phyloP scores from a whole-genome alignment of 2,113 vertebrate genomes.

The Pedionomus torquatus region DNA sequence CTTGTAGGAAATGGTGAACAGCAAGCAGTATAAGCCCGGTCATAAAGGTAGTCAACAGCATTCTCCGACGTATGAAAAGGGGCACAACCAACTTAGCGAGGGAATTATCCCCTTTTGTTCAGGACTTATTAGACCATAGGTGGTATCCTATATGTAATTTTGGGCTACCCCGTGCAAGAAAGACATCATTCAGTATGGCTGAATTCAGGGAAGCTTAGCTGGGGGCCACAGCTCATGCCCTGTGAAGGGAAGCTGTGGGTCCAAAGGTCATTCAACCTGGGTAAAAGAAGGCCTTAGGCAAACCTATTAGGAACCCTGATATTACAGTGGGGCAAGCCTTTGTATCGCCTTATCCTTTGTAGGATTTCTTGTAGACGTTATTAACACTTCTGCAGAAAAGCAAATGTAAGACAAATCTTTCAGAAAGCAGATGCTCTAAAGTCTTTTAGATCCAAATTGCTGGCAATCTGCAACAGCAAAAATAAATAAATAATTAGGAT shows the following conservation, averaged over 20 bases:
- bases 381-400: not conserved
- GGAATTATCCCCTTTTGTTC: not conserved
- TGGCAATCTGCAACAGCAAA: not conserved
- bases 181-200: not conserved
- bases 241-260: not conserved
- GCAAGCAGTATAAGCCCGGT: not conserved
- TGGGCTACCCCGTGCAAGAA: not conserved
- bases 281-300: not conserved
- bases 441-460: not conserved
- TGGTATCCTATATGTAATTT: not conserved
- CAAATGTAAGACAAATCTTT: not conserved
- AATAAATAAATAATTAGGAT: not conserved
- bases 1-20: not conserved
- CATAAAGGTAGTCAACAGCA: not conserved
- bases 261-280: not conserved
- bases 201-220: not conserved
- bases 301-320: not conserved
- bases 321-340: not conserved
- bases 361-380: not conserved
- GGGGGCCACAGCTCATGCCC: not conserved
- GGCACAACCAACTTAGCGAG: not conserved
- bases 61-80: not conserved
- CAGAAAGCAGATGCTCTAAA: not conserved
- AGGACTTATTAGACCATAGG: not conserved
- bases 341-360: not conserved